phyloP scores from a whole-genome alignment of 2,113 vertebrate species.

The Sapayoa aenigma region DNA sequence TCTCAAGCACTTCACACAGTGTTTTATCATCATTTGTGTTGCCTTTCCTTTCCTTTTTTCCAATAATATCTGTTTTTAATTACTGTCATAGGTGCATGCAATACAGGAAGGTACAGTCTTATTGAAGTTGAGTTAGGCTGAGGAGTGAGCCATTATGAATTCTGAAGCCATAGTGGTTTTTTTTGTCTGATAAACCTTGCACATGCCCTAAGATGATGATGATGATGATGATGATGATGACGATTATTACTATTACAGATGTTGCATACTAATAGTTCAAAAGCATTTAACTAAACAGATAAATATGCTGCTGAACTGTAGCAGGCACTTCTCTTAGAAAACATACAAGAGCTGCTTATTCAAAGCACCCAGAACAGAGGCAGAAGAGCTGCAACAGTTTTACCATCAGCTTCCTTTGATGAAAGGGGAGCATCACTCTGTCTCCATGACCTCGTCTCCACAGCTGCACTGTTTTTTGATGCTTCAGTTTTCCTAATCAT shows the following conservation, averaged over 20 bases:
- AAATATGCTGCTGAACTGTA: neutral
- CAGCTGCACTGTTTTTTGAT: constrained; percentile 9
- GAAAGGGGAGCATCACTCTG: neutral
- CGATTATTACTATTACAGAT: neutral
- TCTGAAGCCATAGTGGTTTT: neutral
- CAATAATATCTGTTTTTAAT: neutral
- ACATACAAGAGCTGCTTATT: neutral
- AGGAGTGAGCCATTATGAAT: neutral
- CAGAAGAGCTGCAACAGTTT: neutral
- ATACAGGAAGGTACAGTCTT: neutral
- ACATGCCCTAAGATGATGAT: neutral
- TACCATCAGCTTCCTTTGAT: neutral
- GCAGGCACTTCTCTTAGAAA: neutral
- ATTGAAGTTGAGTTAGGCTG: neutral
- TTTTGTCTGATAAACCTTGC: neutral
- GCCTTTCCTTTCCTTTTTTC: neutral
- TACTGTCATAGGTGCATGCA: neutral
- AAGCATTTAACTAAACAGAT: neutral
- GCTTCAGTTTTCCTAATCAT: constrained; percentile 33
- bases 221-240: too few relatives aligned
- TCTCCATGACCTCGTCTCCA: constrained; percentile 27
- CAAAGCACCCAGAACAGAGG: neutral
- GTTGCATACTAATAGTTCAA: neutral
- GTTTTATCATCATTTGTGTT: neutral
- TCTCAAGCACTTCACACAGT: neutral